Evolutionary conservation across 1,140 invertebrate genomes (phyloP).

Genomic region (Plutomurus gul): DNA sequence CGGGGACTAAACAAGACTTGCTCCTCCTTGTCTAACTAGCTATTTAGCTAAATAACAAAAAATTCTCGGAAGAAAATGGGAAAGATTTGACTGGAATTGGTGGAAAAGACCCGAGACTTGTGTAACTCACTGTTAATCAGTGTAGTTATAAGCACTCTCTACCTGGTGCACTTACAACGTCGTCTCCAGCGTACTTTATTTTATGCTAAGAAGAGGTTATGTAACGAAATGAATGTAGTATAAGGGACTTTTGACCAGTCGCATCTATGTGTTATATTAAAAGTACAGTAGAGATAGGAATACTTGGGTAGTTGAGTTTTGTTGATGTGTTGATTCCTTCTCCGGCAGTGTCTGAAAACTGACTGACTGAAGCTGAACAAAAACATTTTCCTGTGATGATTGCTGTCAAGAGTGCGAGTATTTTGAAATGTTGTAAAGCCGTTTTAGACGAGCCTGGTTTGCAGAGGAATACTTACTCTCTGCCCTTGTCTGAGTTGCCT

Average conservation of each 20-base stretch:
- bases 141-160: neutral
- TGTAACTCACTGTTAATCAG: neutral
- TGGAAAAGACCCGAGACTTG: neutral
- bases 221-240: too few relatives aligned
- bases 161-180: neutral
- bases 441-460: constrained; percentile 32
- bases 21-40: neutral
- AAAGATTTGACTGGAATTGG: too few relatives aligned
- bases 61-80: neutral
- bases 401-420: constrained; percentile 41
- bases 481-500: neutral
- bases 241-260: too few relatives aligned
- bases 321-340: neutral
- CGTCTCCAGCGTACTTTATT: neutral
- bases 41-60: neutral
- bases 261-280: neutral
- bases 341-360: neutral
- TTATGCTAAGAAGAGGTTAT: too few relatives aligned
- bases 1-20: too few relatives aligned
- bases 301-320: neutral
- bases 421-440: constrained; percentile 51
- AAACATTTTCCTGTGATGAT: constrained; percentile 45
- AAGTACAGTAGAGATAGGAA: neutral
- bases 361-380: neutral
- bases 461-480: neutral